phyloP scores from a whole-genome alignment of 2,888 invertebrate genomes.

The Lepeophtheirus nordmannii region DNA sequence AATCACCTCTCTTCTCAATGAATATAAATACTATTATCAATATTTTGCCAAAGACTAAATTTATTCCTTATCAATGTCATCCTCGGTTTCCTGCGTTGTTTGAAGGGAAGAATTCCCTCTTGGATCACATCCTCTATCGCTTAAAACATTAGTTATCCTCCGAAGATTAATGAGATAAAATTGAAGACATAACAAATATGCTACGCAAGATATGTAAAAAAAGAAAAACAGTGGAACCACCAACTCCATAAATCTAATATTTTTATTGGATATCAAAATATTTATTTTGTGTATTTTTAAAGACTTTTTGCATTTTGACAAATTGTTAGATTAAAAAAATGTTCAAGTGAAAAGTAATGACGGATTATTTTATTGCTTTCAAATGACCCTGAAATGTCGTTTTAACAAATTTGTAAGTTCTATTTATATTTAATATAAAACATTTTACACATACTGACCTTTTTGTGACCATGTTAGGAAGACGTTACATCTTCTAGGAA shows the following conservation, averaged over 20 bases:
- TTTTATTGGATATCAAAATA: too few species aligned
- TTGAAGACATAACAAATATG: not conserved
- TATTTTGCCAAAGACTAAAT: not conserved
- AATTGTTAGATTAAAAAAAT: too few species aligned
- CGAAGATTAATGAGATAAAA: conserved; percentile 1
- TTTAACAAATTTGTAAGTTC: too few species aligned
- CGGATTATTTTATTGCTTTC: too few species aligned
- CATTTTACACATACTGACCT: too few species aligned
- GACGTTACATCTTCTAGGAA: too few species aligned
- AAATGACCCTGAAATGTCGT: too few species aligned
- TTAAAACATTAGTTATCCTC: not conserved
- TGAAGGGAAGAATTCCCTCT: not conserved
- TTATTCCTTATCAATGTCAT: not conserved
- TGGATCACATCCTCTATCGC: not conserved
- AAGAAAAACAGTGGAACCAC: not conserved
- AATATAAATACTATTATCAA: not conserved
- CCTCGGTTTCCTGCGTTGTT: not conserved
- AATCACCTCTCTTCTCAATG: not conserved
- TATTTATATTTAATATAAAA: too few species aligned
- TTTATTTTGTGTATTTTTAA: too few species aligned
- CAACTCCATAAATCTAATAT: not conserved
- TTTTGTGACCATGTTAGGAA: too few species aligned
- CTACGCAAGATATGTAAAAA: not conserved
- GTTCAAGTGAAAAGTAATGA: too few species aligned
- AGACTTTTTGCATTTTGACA: too few species aligned